Conservation (phyloP, 2,888 invertebrate genomes). For the Standfussiana lucernea region DNA sequence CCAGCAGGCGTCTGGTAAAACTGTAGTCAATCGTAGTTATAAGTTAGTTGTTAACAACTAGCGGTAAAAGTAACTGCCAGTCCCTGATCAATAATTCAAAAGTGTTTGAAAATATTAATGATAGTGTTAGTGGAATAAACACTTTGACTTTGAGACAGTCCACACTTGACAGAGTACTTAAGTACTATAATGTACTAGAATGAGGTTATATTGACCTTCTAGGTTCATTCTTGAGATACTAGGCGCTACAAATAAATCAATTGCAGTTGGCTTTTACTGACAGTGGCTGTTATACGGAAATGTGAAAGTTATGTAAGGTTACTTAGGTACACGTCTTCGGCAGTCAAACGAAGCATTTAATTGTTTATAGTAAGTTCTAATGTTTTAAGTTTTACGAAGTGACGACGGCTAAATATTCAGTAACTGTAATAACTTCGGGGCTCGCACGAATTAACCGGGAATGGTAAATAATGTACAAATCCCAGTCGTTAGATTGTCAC, state of each 20-base stretch:
- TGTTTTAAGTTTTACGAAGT: neutral
- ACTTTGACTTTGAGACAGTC: neutral
- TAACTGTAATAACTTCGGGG: neutral
- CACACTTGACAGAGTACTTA: neutral
- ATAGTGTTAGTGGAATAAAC: slow-evolving; percentile 17
- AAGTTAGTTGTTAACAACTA: neutral
- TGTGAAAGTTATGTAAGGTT: neutral
- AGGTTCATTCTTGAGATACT: neutral
- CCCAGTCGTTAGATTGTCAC: slow-evolving; percentile 22
- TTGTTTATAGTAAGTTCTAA: neutral
- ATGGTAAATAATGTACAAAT: slow-evolving; percentile 15
- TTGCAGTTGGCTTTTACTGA: neutral
- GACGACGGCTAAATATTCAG: neutral
- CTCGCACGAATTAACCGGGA: slow-evolving; percentile 9
- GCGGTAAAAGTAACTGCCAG: neutral
- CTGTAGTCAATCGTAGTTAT: neutral
- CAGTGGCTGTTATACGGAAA: neutral
- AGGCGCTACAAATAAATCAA: neutral
- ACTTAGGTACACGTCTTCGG: too few relatives aligned
- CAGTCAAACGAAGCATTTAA: neutral
- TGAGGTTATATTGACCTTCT: neutral
- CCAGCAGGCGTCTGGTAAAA: neutral
- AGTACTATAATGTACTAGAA: neutral
- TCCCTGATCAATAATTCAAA: neutral
- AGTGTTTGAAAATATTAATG: neutral